Evolutionary conservation across 2,797 vertebrate species (phyloP).

Genomic region (Squalus acanthias): DNA sequence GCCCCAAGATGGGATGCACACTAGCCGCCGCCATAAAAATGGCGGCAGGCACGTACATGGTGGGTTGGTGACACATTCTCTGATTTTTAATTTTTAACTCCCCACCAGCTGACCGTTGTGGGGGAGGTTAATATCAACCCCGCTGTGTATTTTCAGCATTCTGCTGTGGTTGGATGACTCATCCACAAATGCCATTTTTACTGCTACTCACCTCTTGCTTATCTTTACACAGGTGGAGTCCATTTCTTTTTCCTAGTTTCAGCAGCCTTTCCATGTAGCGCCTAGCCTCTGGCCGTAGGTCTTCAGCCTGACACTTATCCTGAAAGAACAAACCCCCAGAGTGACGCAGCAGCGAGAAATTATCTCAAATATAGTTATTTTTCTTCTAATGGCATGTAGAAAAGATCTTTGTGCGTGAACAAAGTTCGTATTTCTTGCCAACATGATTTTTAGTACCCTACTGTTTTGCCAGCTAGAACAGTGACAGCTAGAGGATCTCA

Average conservation of each 20-base stretch:
- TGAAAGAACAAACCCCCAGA: slow-evolving; percentile 45
- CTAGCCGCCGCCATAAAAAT: neutral
- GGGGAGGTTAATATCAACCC: neutral
- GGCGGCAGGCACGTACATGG: neutral
- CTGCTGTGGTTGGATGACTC: neutral
- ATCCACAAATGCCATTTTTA: neutral
- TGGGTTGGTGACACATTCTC: slow-evolving; percentile 30
- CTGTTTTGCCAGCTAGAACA: neutral
- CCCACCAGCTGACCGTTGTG: neutral
- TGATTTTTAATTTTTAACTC: slow-evolving; percentile 29
- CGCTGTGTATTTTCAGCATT: neutral
- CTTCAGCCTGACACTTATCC: slow-evolving; percentile 61
- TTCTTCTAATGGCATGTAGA: neutral
- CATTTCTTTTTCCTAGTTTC: slow-evolving; percentile 78
- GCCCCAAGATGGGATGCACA: neutral
- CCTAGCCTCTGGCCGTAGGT: slow-evolving; percentile 65
- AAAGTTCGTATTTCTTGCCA: neutral
- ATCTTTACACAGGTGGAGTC: slow-evolving; percentile 77
- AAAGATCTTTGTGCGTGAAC: neutral
- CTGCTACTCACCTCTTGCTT: slow-evolving; percentile 70
- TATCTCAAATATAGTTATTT: neutral
- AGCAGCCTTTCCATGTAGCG: slow-evolving; percentile 84
- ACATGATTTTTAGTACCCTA: neutral
- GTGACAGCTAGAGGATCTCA: neutral
- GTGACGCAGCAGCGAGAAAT: neutral